These are phyloP conservation scores for Calcarius lapponicus DNA, from an alignment of 2,797 vertebrate genomes.

Conservation along the genomic window DNA sequence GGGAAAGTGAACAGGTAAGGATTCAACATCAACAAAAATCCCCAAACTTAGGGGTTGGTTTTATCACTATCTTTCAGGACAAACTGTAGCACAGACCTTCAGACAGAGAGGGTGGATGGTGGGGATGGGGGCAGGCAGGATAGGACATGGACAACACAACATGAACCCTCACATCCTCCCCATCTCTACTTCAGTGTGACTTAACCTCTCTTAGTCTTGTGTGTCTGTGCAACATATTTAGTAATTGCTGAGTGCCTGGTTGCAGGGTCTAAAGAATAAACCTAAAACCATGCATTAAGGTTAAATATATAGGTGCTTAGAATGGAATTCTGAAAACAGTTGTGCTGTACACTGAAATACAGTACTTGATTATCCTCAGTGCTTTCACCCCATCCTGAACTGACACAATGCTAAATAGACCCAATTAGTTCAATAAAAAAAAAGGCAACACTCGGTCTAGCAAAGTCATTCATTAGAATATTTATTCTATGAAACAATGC, in stretches of 20 bases:
- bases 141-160: fast-evolving
- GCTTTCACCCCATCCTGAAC: neutral
- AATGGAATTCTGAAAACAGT: neutral
- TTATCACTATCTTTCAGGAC: neutral
- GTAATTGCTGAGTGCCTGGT: neutral
- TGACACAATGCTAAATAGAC: neutral
- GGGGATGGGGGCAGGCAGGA: neutral
- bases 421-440: neutral
- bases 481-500: slow-evolving; percentile 53
- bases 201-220: neutral
- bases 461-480: neutral
- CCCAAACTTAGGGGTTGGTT: neutral
- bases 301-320: neutral
- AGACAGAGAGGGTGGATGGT: neutral
- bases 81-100: neutral
- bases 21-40: neutral
- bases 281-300: neutral
- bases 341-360: neutral
- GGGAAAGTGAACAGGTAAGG: neutral
- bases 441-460: neutral
- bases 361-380: neutral
- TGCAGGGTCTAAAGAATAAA: neutral
- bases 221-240: neutral
- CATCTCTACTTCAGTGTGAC: neutral
- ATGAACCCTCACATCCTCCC: neutral